These are phyloP conservation scores for Asobara japonica DNA, from an alignment of 1,140 invertebrate species.

Conservation along the genomic window DNA sequence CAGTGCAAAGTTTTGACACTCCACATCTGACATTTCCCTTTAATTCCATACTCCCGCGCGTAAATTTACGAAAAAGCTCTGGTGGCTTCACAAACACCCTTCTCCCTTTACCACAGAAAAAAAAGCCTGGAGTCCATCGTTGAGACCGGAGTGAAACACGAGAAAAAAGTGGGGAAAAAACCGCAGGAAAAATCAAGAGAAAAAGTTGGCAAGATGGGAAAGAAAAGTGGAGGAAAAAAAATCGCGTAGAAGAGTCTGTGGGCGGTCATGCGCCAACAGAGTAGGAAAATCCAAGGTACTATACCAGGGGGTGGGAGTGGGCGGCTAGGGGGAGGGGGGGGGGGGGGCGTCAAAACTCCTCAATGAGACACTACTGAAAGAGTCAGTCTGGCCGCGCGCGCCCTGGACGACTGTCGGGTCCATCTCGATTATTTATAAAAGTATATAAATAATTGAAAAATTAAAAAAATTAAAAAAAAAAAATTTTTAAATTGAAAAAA, in stretches of 20 bases:
- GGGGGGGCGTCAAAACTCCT: conserved; percentile 27
- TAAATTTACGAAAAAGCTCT: no score
- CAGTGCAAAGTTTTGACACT: no score
- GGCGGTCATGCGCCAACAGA: conserved; percentile 30
- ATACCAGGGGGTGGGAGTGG: conserved; percentile 10
- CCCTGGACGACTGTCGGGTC: conserved; percentile 50
- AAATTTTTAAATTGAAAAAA: not conserved
- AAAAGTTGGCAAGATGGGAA: not conserved
- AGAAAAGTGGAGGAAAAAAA: not conserved
- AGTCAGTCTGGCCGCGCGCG: conserved; percentile 56
- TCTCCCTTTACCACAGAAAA: no score
- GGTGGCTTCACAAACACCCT: no score
- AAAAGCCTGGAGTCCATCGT: no score
- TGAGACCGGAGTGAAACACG: no score
- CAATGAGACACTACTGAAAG: conserved; percentile 23
- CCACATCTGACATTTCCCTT: no score
- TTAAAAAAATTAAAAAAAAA: not conserved
- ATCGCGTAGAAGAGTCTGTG: not conserved
- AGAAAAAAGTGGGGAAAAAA: not conserved
- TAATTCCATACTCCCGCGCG: no score
- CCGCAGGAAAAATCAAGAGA: not conserved
- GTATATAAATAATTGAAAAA: no score
- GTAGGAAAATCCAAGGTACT: conserved; percentile 16
- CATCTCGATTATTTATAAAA: not conserved
- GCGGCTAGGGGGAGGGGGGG: conserved; percentile 11